phyloP scores from a whole-genome alignment of 2,113 vertebrate genomes.

The Sinosuthora webbiana region DNA sequence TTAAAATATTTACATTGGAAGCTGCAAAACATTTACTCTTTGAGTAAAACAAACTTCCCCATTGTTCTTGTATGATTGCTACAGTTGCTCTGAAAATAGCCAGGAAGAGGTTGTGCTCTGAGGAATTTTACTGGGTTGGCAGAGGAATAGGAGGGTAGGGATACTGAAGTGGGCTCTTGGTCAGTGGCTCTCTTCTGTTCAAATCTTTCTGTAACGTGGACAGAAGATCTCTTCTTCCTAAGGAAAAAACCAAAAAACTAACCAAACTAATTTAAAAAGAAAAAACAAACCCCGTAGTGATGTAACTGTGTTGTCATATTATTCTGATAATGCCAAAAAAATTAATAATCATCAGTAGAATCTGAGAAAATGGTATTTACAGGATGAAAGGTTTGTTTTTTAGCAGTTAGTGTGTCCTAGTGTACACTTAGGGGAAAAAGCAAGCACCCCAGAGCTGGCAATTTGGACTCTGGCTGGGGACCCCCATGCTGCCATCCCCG shows the following conservation, averaged over 20 bases:
- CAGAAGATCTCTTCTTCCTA: background rate
- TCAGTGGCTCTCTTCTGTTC: background rate
- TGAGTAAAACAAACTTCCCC: slow-evolving; percentile 59
- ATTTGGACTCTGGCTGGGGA: background rate
- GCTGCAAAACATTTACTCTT: slow-evolving; percentile 55
- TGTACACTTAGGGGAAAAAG: background rate
- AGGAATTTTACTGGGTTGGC: slow-evolving; percentile 44
- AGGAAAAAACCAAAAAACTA: background rate
- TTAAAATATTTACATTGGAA: slow-evolving; percentile 65
- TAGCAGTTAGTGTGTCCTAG: background rate
- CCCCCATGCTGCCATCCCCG: rapidly evolving
- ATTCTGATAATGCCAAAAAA: background rate
- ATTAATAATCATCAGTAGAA: background rate
- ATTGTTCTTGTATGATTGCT: slow-evolving; percentile 50
- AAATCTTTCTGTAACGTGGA: background rate
- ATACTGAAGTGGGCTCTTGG: background rate
- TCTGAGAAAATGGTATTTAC: background rate
- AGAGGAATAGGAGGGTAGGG: background rate
- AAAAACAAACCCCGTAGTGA: rapidly evolving
- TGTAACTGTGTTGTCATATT: background rate
- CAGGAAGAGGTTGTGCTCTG: slow-evolving; percentile 34
- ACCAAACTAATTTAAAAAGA: background rate
- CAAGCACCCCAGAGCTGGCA: background rate
- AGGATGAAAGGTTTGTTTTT: background rate
- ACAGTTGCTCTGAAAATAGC: slow-evolving; percentile 42